Evolutionary conservation across 2,113 vertebrate species (phyloP), one percentile per base, ranked within the genome.

Genomic region (Eonycteris spelaea): DNA sequence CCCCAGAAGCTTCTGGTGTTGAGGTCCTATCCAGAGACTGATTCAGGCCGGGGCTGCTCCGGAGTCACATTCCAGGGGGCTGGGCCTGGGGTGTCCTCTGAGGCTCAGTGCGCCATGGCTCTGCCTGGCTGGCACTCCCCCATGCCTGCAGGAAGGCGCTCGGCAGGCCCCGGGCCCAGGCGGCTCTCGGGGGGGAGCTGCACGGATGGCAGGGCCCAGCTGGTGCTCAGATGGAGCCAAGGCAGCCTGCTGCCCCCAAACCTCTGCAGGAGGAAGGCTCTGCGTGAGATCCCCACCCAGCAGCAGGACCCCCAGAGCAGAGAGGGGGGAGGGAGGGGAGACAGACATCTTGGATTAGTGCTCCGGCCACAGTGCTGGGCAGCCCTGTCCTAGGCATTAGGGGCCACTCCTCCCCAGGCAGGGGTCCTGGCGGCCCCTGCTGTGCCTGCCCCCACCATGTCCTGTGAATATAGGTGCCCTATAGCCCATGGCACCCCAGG

Each of bases 331-430:
- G 21, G 8, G 22, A 48, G 57, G 22, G 33, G 2, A 30, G 53
- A 43, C 6, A 22, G 1, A 33, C 5, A 8, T 35, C 30, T 12
- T 4, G 67, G 74, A 13, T 24, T 0, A 16, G 28, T 14, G 9
- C 55, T 28, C 6, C 3, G 7, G 33, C 33, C 1, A 2, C 30
- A n/a, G n/a, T 1, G 38, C 63, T 18, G 2, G 3, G 48, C 73
- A 51, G 61, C 19, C 35, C 48, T 7, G 35, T n/a, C 19, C 61
- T 4, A 14, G 88, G 51, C 38, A 2, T 77, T 6, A 2, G 51
- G 16, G 16, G 65, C 24, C 3, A 6, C 57, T 35, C 45, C 1
- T 26, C 73, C 35, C 43, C 15, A 15, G 21, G 24, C 5, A 12
- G n/a, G 70, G n/a, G 11, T 24, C 40, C 70, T 1, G 15, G 26